Base-by-base conservation (phyloP, 1,140 invertebrate species). In the Anthonomus grandis region DNA sequence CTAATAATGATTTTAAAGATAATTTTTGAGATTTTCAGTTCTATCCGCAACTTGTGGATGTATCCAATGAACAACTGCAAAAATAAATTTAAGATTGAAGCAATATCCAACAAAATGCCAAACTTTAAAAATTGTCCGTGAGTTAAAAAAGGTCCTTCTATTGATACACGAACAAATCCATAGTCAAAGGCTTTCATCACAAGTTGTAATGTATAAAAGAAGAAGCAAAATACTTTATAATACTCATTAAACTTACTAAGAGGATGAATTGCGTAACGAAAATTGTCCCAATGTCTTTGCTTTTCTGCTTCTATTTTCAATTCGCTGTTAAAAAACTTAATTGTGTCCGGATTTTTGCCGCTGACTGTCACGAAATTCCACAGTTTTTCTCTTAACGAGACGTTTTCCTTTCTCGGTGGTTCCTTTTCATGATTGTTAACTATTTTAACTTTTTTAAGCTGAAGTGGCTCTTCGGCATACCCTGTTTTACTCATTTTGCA, bases 281-380 rank as follows among this genome's bases (percentile, higher is more conserved):
- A 51, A 2, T 39, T 39, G 9, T 54, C 45, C 45, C 60, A 57
- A 48, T 70, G 66, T 37, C 64, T 63, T 62, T 67, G 62, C 44
- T 65, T 65, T 52, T 65, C 66, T 44, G 64, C 64, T 2, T 47
- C 15, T 12, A 65, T 57, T 34, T 50, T 39, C 37, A 62, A 45
- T 8, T 60, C 55, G 36, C 63, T 63, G 25, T 58, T 59, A 41
- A 60, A 65, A 37, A 49, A 59, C n/a, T 54, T 45, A 31, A 56
- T 31, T 2, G 34, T 18, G 25, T 13, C 27, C 21, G 53, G 53
- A 31, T 56, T n/a, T n/a, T n/a, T n/a, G n/a, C n/a, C n/a, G n/a
- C n/a, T n/a, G n/a, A n/a, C n/a, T n/a, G n/a, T n/a, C n/a, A n/a
- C n/a, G n/a, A n/a, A n/a, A n/a, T n/a, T n/a, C n/a, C n/a, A n/a